Evolutionary conservation across 2,113 vertebrate species (phyloP).

Genomic region (Pachypanchax playfairii): DNA sequence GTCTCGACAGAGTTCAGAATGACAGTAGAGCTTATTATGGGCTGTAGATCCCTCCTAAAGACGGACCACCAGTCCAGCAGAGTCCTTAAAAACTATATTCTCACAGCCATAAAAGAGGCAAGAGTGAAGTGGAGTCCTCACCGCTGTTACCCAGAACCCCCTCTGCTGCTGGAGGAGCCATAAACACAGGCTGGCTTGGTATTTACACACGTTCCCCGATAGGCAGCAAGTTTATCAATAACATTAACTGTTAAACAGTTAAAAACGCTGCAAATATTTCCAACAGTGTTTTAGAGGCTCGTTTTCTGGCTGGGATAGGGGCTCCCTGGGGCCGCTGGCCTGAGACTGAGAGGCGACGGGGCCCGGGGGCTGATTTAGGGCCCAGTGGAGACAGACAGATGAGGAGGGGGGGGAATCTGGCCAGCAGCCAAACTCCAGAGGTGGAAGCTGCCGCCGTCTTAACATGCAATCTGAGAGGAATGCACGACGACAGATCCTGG

Average conservation of each 20-base stretch:
- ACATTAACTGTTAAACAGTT: too few species aligned
- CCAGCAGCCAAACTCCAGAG: slow-evolving; percentile 61
- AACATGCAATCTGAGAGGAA: slow-evolving; percentile 47
- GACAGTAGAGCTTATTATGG: not conserved
- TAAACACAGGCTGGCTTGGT: slow-evolving; percentile 33
- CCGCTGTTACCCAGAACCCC: too few species aligned
- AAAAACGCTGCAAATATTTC: too few species aligned
- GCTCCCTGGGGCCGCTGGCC: slow-evolving; percentile 47
- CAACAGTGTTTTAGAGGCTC: slow-evolving; percentile 6
- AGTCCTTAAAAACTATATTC: slow-evolving; percentile 28
- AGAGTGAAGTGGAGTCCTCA: slow-evolving; percentile 21
- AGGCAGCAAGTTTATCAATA: too few species aligned
- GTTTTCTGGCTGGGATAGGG: slow-evolving; percentile 41
- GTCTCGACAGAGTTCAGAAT: too few species aligned
- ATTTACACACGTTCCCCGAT: slow-evolving; percentile 17
- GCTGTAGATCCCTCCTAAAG: not conserved
- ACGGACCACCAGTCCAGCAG: not conserved
- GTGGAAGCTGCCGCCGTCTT: too few species aligned
- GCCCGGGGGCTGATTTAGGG: slow-evolving; percentile 62
- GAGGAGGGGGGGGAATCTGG: too few species aligned
- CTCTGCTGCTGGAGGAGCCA: slow-evolving; percentile 34
- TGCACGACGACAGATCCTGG: slow-evolving; percentile 8
- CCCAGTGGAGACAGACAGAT: too few species aligned
- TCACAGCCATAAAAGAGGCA: slow-evolving; percentile 28
- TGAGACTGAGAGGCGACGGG: slow-evolving; percentile 60